phyloP scores from a whole-genome alignment of 2,113 vertebrate genomes.

The Thermophis baileyi region DNA sequence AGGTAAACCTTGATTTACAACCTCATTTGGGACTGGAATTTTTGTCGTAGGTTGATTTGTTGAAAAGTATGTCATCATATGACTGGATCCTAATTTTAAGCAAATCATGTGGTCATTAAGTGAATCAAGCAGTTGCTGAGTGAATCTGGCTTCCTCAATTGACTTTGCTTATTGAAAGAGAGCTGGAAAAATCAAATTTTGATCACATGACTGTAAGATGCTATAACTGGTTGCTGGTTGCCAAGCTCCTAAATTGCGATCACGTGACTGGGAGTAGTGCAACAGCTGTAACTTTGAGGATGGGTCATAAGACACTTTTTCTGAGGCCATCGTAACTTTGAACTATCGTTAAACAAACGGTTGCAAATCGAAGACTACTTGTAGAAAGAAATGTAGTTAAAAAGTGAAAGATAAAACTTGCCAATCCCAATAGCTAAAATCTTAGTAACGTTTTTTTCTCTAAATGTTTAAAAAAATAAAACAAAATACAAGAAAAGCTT shows the following conservation, averaged over 20 bases:
- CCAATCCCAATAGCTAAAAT: not conserved
- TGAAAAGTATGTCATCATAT: not conserved
- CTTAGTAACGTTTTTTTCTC: not conserved
- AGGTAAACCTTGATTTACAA: not conserved
- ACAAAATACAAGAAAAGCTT: not conserved
- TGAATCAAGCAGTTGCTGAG: not conserved
- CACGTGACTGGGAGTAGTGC: not conserved
- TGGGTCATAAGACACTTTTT: not conserved
- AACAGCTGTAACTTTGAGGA: not conserved
- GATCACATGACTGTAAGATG: not conserved
- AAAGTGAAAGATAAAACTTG: not conserved
- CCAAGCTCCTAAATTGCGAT: not conserved
- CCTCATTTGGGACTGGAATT: not conserved
- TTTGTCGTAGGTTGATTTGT: not conserved
- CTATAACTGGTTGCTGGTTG: not conserved
- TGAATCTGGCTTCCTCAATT: not conserved
- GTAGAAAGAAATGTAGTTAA: not conserved
- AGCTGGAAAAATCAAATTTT: not conserved
- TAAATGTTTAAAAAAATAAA: not conserved
- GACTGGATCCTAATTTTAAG: not conserved
- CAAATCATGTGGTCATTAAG: not conserved
- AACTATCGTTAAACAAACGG: not conserved
- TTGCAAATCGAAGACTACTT: not conserved
- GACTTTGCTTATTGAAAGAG: not conserved
- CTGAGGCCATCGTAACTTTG: not conserved